These are phyloP conservation scores for Acleris literana DNA, from an alignment of 2,888 invertebrate species.

Conservation along the genomic window DNA sequence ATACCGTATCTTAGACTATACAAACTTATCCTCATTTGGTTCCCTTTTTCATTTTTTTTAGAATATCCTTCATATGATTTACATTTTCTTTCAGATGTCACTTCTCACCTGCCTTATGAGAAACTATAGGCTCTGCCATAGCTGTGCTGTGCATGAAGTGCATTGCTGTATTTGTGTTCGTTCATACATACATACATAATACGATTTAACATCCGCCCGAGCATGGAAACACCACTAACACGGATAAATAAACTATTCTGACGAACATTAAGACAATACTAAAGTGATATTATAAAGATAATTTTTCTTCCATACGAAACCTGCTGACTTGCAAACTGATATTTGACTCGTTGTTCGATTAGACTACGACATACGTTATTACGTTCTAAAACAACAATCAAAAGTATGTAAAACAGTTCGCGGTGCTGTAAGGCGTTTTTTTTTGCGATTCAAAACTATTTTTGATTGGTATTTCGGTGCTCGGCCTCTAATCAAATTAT, in stretches of 20 bases:
- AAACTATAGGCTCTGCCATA: constrained; percentile 90
- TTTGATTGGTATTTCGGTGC: constrained; percentile 55
- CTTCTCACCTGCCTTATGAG: constrained; percentile 95
- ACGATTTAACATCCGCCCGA: constrained; percentile 46
- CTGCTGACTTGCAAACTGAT: no score
- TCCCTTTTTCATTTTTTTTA: constrained; percentile 70
- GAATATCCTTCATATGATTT: constrained; percentile 34
- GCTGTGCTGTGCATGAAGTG: constrained; percentile 79
- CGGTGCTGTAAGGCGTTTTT: not conserved
- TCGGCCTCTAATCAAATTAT: constrained; percentile 50
- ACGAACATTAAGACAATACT: constrained; percentile 14
- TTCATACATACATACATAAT: constrained; percentile 56
- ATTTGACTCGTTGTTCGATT: no score
- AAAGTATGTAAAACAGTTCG: not conserved
- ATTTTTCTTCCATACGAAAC: no score
- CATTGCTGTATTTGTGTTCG: constrained; percentile 70
- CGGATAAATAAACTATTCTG: constrained; percentile 37
- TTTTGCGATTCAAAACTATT: not conserved
- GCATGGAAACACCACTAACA: constrained; percentile 65
- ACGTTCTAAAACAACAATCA: not conserved
- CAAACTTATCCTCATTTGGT: constrained; percentile 23
- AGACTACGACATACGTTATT: no score
- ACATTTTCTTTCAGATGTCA: constrained; percentile 92
- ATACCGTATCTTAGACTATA: no score
- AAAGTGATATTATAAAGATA: constrained; percentile 22